These are phyloP conservation scores for Enteromius viviparus DNA, from an alignment of 2,797 vertebrate species.

Conservation along the genomic window DNA sequence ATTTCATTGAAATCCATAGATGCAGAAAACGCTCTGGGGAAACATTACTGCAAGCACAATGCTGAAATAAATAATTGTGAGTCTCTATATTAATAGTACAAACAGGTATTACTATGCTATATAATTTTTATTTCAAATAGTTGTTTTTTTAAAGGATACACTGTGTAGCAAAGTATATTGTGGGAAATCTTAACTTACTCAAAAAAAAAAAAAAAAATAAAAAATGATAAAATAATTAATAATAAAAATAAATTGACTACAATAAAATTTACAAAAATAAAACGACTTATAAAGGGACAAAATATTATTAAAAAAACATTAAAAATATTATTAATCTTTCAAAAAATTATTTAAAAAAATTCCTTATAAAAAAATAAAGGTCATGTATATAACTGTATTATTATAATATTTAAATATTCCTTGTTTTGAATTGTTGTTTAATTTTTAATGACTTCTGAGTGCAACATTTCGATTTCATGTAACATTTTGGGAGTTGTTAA, in stretches of 20 bases:
- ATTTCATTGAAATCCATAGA: conserved; percentile 57
- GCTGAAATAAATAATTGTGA: background rate
- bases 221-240: too few relatives aligned
- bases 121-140: background rate
- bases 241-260: background rate
- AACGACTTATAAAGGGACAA: too few relatives aligned
- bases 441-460: too few relatives aligned
- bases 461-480: too few relatives aligned
- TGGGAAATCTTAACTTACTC: background rate
- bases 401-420: too few relatives aligned
- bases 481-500: background rate
- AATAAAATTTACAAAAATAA: too few relatives aligned
- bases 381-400: too few relatives aligned
- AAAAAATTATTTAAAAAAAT: too few relatives aligned
- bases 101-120: background rate
- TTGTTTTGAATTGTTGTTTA: too few relatives aligned
- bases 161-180: background rate
- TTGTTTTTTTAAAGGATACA: background rate
- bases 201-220: background rate
- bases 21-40: background rate
- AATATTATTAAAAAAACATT: background rate
- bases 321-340: too few relatives aligned
- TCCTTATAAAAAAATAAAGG: too few relatives aligned
- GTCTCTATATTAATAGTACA: background rate
- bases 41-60: background rate